Evolutionary conservation across 2,113 vertebrate species (phyloP).

Genomic region (Pedetes capensis): DNA sequence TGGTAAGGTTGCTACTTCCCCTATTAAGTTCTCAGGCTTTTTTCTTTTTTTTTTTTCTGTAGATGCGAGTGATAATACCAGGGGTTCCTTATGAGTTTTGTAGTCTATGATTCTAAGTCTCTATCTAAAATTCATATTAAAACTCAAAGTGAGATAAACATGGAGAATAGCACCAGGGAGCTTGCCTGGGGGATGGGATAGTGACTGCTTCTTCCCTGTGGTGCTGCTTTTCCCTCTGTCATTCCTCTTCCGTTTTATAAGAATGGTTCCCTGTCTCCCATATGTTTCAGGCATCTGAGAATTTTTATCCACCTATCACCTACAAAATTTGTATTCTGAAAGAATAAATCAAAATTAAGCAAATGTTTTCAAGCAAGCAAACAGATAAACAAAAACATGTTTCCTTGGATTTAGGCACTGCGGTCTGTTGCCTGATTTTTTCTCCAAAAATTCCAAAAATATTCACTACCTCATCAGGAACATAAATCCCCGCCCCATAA

Average conservation of each 20-base stretch:
- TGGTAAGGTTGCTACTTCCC: not conserved
- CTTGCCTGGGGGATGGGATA: not conserved
- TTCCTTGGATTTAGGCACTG: not conserved
- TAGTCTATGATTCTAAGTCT: not conserved
- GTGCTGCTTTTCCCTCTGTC: accelerated
- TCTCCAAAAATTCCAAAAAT: not conserved
- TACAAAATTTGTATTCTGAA: not conserved
- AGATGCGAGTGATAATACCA: not conserved
- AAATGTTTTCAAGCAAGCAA: too few relatives aligned
- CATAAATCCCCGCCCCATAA: not conserved
- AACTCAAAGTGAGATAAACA: not conserved
- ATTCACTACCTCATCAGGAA: not conserved
- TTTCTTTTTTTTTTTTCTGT: not conserved
- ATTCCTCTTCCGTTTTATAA: not conserved
- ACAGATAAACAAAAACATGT: too few relatives aligned
- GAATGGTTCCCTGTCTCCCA: not conserved
- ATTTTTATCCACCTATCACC: not conserved
- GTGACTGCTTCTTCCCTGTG: accelerated
- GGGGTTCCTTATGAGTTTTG: not conserved
- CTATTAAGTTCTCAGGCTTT: constrained; percentile 5
- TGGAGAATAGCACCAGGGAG: not conserved
- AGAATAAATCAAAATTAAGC: not conserved
- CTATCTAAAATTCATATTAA: not conserved
- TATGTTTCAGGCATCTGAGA: not conserved
- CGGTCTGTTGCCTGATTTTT: too few relatives aligned